phyloP scores from a whole-genome alignment of 1,140 invertebrate species.

The Tribolium madens region DNA sequence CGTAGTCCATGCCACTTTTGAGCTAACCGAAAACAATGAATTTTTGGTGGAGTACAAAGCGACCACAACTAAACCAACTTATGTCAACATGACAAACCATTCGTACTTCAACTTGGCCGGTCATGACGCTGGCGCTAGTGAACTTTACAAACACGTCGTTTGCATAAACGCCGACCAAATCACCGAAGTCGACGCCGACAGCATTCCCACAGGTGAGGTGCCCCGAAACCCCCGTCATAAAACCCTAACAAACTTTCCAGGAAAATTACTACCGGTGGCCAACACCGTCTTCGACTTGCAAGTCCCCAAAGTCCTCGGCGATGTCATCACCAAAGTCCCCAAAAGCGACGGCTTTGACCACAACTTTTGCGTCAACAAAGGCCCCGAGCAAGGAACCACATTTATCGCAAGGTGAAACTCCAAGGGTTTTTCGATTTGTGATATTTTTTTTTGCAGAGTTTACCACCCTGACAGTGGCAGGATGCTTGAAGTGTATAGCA shows the following conservation, averaged over 20 bases:
- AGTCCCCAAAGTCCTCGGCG: conserved; percentile 68
- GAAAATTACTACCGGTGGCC: conserved; percentile 56
- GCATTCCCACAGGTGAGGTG: conserved; percentile 91
- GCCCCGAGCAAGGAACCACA: conserved; percentile 57
- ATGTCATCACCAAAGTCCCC: conserved; percentile 65
- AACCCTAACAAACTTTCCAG: conserved; percentile 25
- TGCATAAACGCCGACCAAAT: conserved; percentile 81
- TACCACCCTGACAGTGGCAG: conserved; percentile 79
- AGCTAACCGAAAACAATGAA: conserved; percentile 78
- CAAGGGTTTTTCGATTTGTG: too few species aligned
- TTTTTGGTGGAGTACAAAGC: conserved; percentile 81
- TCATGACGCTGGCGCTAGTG: conserved; percentile 71
- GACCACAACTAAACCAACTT: conserved; percentile 80
- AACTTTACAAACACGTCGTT: conserved; percentile 81
- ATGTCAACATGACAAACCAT: conserved; percentile 93
- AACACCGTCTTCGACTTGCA: conserved; percentile 74
- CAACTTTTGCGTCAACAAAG: conserved; percentile 72
- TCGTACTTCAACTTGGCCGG: conserved; percentile 95
- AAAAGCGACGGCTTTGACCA: conserved; percentile 78
- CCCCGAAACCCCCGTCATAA: conserved; percentile 44
- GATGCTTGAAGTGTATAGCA: conserved; percentile 80
- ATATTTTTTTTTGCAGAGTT: conserved; percentile 71
- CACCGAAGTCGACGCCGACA: conserved; percentile 78
- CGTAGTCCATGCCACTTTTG: conserved; percentile 76
- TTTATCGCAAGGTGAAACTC: conserved; percentile 66